Evolutionary conservation across 1,140 invertebrate species (phyloP), one percentile per base, ranked within the genome.

Genomic region (Aphaenogaster ashmeadi): DNA sequence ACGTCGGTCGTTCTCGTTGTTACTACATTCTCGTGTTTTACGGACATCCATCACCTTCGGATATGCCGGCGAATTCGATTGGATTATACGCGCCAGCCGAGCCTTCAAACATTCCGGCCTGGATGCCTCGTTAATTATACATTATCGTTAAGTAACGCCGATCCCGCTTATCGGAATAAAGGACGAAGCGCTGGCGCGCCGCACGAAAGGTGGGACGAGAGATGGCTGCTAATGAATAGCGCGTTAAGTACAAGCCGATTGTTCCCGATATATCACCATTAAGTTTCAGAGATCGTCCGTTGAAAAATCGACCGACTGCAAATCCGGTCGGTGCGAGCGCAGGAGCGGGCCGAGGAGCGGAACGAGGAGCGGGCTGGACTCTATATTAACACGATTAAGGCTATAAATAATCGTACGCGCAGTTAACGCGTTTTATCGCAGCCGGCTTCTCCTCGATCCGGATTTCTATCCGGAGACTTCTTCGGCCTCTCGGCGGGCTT

Each of bases 91-190:
- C 80, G 69, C 69, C 80, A 75, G 69, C 27, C 67, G 67, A 74
- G 54, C 80, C 80, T 84, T 84, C 33, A 84, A 83, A 84, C 67
- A 74, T 62, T 84, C 56, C 80, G 27, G 15, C 7, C 54, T 56
- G 80, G 54, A 75, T 84, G 47, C 44, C 69, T 84, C 80, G 69
- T 84, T 84, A 84, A 84, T 84, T 84, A 75, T 84, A 74, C 69
- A 84, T 84, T 75, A 84, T 84, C 80, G 69, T 54, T 84, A 84
- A 83, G 80, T 74, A 83, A 84, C 69, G 56, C 80, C 66, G 50
- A 71, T 81, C 79, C 79, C 47, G 78, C 47, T 80, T 80, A 80
- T 80, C 62, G n/a, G 62, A 41, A 80, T 80, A 80, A 80, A 80
- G 69, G 41, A 84, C 71, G 71, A 75, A 38, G 41, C 67, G 80